Evolutionary conservation across 2,888 invertebrate genomes (phyloP), one percentile per base, ranked within the genome.

Genomic region (Rhopalosiphum nymphaeae): DNA sequence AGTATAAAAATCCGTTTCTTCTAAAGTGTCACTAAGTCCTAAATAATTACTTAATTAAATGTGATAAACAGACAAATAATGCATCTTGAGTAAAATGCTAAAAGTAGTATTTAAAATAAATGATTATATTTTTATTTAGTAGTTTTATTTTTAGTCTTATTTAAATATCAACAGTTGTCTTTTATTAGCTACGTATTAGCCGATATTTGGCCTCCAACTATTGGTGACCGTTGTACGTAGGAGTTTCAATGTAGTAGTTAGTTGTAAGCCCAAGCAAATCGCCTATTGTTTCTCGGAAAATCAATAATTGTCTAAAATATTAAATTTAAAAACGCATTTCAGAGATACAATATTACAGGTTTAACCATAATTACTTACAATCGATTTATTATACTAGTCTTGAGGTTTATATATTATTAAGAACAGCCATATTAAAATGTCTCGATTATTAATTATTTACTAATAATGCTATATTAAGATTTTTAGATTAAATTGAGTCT

Each of bases 241-340:
- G 36, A 78, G 21, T 78, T 36, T 36, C 78, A 2, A 21, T 78
- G 36, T 36, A 78, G 36, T 78, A 78, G 7, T 46, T 7, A 46
- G 44, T 78, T 36, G 36, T 36, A 78, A 78, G 78, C 78, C 36
- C 9, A 21, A 78, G 78, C 7, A 36, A 78, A 36, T 78, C 36
- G 36, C 4, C 78, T 78, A 16, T 78, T 36, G 78, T 36, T 78
- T 21, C 36, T 78, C 21, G 21, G 78, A 36, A 78, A 78, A 78
- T 78, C 78, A 78, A 78, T 78, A 78, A 78, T 78, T 78, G 21
- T 36, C 36, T 36, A 78, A 78, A 78, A 78, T 78, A 78, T 78
- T 78, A 21, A 36, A 36, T 78, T 78, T 9, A 78, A 78, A 36
- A 78, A 78, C 5, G 21, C 7, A 78, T 36, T 16, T 36, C 21